Evolutionary conservation across 2,113 vertebrate genomes (phyloP), one percentile per base, ranked within the genome.

Genomic region (Phasianus colchicus): DNA sequence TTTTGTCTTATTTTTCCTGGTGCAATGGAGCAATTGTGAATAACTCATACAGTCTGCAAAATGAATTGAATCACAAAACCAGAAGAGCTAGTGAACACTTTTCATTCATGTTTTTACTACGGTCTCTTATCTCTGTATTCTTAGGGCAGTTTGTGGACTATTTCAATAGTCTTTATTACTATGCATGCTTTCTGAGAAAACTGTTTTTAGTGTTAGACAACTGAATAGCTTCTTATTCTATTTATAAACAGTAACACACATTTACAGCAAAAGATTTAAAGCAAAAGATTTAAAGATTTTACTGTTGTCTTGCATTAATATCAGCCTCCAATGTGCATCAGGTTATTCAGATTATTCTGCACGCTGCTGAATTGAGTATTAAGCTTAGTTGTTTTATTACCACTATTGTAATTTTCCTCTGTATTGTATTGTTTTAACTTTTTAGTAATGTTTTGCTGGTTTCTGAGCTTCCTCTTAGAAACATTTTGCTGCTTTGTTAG

Each of bases 401-500:
- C 0, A 0, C 24, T 50, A 5, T 61, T 75, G 8, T 21, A 16
- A 11, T 75, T 89, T 86, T 81, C 42, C 75, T 90, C 78, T 43
- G 4, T 54, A 9, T 90, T 94, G 77, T 64, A 58, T 71, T 69
- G 30, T 57, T 96, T 65, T 43, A 72, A 54, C 48, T 79, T 5
- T 60, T n/a, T 40, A 82, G 57, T 69, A 30, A 65, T 42, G 27
- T 90, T 93, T 78, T 84, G 74, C 80, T 79, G 70, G 74, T 93
- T 75, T 77, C 74, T 18, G 20, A 90, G 43, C 77, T 79, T 85
- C 72, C 92, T 90, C 21, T 70, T 78, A 80, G 79, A 83, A 71
- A 86, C 78, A n/a, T 70, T 92, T 72, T 89, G 54, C 81, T n/a
- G 15, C 74, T 83, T 76, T 82, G 24, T 86, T 79, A 69, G 92